Evolutionary conservation across 2,888 invertebrate species (phyloP), one percentile per base, ranked within the genome.

Genomic region (Drosophila yooni): DNA sequence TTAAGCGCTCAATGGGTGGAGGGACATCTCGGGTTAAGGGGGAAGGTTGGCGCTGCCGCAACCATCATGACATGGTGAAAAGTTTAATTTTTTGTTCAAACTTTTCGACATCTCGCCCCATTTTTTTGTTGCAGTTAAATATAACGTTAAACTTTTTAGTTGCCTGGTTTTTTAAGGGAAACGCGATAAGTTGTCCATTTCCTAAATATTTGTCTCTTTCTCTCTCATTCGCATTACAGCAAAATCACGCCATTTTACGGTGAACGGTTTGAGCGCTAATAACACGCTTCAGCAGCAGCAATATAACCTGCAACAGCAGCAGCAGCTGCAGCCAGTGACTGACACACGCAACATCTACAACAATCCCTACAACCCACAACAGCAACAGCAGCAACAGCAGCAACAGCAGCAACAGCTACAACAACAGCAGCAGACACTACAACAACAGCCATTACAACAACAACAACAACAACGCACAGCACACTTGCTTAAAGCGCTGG

Each of bases 191-290:
- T 38, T 36, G 18, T 27, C 33, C 27, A 21, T 46, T 57, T 58
- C 15, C 43, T 34, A 36, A 38, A 40, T 66, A 5, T 51, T 36
- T 36, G 13, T 34, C 15, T 33, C 27, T 43, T n/a, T 29, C 34
- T 11, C 50, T 38, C 46, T 34, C 21, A 4, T 33, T n/a, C 5
- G 25, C 7, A 15, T 76, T 62, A 10, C 46, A 96, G 95, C 94
- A 94, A 97, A 97, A 96, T 95, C 95, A 93, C 96, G 97, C 93
- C 95, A 97, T 93, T 97, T 97, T 94, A 96, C 96, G 93, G 91
- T 92, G 73, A 92, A 92, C 78, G 93, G 92, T 81, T 83, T 93
- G 83, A 95, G 95, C 92, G 85, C 82, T 78, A 91, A 91, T 88
- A 87, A 90, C 90, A 87, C 87, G 90, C 90, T 90, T 64, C 87